Percentiles rank a stretch among this genome's conserved stretches.
Conservation (phyloP, 2,797 vertebrate species). For the Rhinoraja longicauda region DNA sequence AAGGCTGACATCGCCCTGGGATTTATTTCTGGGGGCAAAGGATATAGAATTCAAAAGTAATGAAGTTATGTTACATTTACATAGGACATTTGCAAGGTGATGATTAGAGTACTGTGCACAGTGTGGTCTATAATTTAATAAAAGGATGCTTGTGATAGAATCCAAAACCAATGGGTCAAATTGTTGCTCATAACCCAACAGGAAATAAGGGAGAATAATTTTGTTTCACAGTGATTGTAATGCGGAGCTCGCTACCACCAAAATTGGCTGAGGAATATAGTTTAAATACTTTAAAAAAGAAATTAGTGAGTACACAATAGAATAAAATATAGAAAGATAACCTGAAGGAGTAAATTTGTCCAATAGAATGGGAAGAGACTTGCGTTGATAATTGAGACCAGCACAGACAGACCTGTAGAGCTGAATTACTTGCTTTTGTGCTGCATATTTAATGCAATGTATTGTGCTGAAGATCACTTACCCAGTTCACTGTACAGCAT, state of each 20-base stretch:
- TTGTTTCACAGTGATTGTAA: too few relatives aligned
- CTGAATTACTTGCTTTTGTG: background rate
- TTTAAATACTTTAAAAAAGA: background rate
- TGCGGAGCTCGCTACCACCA: background rate
- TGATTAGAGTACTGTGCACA: too few relatives aligned
- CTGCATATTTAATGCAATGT: background rate
- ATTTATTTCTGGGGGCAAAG: conserved; percentile 24
- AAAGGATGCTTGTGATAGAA: background rate
- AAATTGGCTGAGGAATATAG: background rate
- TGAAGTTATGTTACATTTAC: background rate
- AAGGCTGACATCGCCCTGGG: conserved; percentile 12
- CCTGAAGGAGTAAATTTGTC: background rate
- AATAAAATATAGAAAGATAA: background rate
- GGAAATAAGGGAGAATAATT: background rate
- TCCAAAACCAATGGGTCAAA: background rate
- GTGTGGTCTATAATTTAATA: background rate
- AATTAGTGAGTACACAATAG: background rate
- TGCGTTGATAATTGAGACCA: background rate
- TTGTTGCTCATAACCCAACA: background rate
- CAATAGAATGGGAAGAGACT: background rate
- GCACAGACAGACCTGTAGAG: background rate
- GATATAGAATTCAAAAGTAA: background rate
- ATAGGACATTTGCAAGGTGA: background rate
- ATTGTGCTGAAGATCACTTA: background rate
- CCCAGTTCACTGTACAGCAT: background rate